Conservation (phyloP, 2,888 invertebrate genomes). For the Drosophila austrosaltans region DNA sequence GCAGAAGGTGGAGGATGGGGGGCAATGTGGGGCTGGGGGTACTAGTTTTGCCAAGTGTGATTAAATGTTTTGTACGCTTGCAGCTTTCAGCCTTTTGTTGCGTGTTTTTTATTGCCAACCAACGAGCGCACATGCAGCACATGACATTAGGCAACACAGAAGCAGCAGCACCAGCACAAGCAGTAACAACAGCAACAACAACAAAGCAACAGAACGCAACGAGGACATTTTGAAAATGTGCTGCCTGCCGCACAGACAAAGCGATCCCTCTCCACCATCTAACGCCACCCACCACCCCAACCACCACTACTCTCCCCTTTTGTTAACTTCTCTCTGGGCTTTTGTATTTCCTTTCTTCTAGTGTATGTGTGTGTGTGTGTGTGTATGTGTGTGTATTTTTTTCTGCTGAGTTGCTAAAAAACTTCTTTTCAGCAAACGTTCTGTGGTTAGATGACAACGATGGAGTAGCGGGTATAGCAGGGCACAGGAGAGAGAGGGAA, state of each 20-base stretch:
- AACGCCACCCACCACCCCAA: background rate
- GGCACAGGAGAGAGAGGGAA: background rate
- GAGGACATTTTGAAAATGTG: slow-evolving; percentile 65
- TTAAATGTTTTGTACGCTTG: slow-evolving; percentile 67
- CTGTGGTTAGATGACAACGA: slow-evolving; percentile 42
- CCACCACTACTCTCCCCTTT: background rate
- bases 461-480: too few species aligned
- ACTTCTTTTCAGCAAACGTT: slow-evolving; percentile 77
- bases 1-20: slow-evolving; percentile 22
- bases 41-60: slow-evolving; percentile 72
- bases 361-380: background rate
- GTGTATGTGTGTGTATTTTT: slow-evolving; percentile 20
- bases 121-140: slow-evolving; percentile 22
- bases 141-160: slow-evolving; percentile 2
- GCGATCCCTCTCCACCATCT: slow-evolving; percentile 12
- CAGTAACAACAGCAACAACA: slow-evolving; percentile 26
- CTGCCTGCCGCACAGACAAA: slow-evolving; percentile 67
- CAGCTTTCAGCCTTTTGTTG: slow-evolving; percentile 72
- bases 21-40: slow-evolving; percentile 18
- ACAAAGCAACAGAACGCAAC: slow-evolving; percentile 48
- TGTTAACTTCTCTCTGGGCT: slow-evolving; percentile 15
- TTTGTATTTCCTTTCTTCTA: slow-evolving; percentile 59
- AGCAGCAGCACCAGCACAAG: background rate
- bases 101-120: slow-evolving; percentile 63
- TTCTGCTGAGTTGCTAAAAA: slow-evolving; percentile 78